Conservation (phyloP, 2,888 invertebrate species). For the Automeris io region DNA sequence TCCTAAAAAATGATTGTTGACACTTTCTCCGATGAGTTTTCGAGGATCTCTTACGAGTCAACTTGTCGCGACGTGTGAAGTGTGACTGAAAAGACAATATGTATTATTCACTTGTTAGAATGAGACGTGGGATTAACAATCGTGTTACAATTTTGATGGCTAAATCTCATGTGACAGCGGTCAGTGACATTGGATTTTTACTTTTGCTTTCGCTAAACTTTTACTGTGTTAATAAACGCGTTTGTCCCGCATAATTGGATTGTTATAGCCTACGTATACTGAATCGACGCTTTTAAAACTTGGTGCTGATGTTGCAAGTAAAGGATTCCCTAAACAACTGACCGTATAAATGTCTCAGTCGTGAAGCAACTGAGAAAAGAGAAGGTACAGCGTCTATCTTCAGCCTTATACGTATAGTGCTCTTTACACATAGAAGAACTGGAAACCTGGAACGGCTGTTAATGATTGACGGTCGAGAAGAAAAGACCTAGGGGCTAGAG, state of each 20-base stretch:
- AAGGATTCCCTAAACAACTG: too few species aligned
- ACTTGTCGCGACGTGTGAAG: conserved; percentile 27
- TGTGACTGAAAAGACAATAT: conserved; percentile 22
- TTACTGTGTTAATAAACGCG: conserved; percentile 18
- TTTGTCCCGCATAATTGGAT: not conserved
- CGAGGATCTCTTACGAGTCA: conserved; percentile 31
- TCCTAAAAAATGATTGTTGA: conserved; percentile 43
- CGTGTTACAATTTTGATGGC: conserved; percentile 28
- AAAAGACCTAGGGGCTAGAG: too few species aligned
- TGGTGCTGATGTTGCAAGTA: too few species aligned
- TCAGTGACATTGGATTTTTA: conserved; percentile 37
- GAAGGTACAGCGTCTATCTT: too few species aligned
- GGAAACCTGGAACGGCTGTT: too few species aligned
- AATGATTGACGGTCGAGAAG: too few species aligned
- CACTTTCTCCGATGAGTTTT: conserved; percentile 59
- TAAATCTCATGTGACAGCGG: conserved; percentile 35
- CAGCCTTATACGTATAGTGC: too few species aligned
- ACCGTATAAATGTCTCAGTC: too few species aligned
- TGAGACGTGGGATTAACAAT: conserved; percentile 13
- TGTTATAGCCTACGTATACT: not conserved
- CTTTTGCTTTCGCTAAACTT: conserved; percentile 54
- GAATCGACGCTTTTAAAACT: too few species aligned
- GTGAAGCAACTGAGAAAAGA: too few species aligned
- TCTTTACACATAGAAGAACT: too few species aligned
- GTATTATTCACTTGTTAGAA: conserved; percentile 18